Percentiles rank a stretch among this genome's conserved stretches.
These are phyloP conservation scores for Dysmachus trigonus DNA, from an alignment of 2,888 invertebrate species.

Conservation along the genomic window DNA sequence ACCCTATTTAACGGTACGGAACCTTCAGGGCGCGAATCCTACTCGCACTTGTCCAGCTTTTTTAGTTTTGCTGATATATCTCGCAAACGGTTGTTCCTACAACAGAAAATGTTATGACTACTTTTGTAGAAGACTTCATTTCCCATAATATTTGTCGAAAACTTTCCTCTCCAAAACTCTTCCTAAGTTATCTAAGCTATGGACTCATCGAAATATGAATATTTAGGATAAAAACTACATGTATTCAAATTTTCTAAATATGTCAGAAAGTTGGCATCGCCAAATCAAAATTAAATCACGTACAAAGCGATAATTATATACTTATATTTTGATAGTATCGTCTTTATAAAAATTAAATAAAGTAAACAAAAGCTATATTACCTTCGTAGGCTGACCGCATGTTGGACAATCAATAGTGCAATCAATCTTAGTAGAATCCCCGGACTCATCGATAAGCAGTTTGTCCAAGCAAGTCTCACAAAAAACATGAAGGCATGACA, in stretches of 20 bases:
- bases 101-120: too few relatives aligned
- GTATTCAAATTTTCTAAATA: background rate
- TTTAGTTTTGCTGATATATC: too few relatives aligned
- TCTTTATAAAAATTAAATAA: background rate
- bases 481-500: conserved; percentile 94
- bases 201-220: too few relatives aligned
- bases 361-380: conserved; percentile 54
- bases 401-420: conserved; percentile 77
- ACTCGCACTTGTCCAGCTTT: too few relatives aligned
- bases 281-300: background rate
- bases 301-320: background rate
- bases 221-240: too few relatives aligned
- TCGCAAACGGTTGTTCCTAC: too few relatives aligned
- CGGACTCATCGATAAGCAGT: conserved; percentile 76
- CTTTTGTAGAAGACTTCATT: too few relatives aligned
- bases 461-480: conserved; percentile 92
- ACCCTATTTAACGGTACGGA: too few relatives aligned
- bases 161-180: too few relatives aligned
- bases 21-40: too few relatives aligned
- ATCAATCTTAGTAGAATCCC: conserved; percentile 72
- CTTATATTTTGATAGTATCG: background rate
- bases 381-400: conserved; percentile 87
- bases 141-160: too few relatives aligned
- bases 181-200: too few relatives aligned
- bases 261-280: background rate